These are phyloP conservation scores for Sciurus vulgaris DNA, from an alignment of 2,797 vertebrate species.

Conservation along the genomic window DNA sequence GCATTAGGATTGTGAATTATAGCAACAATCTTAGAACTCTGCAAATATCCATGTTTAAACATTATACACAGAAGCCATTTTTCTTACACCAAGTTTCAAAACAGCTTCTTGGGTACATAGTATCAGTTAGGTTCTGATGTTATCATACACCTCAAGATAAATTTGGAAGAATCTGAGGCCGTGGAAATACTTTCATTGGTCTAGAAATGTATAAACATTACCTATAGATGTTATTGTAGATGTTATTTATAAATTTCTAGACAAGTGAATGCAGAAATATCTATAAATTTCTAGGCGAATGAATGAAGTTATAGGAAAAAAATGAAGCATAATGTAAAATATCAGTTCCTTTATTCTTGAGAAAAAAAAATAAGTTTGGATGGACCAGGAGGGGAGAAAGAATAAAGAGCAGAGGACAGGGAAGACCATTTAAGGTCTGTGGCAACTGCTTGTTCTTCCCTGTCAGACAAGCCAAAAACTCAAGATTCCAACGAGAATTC, in stretches of 20 bases:
- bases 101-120: not conserved
- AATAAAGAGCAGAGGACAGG: not conserved
- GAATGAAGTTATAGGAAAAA: not conserved
- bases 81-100: not conserved
- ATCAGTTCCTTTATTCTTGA: not conserved
- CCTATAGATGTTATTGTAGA: too few relatives aligned
- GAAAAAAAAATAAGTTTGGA: not conserved
- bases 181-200: not conserved
- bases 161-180: not conserved
- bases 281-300: conserved; percentile 43
- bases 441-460: not conserved
- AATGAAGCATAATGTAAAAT: not conserved
- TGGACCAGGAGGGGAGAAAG: not conserved
- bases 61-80: not conserved
- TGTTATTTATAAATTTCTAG: too few relatives aligned
- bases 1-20: not conserved
- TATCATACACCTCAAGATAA: not conserved
- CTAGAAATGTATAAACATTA: too few relatives aligned
- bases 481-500: not conserved
- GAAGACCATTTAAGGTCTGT: not conserved
- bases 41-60: not conserved
- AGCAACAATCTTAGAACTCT: not conserved
- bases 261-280: too few relatives aligned
- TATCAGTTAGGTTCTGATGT: not conserved
- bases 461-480: not conserved